Base-by-base conservation (phyloP, 2,888 invertebrate species). In the Clistopyga incitator region DNA sequence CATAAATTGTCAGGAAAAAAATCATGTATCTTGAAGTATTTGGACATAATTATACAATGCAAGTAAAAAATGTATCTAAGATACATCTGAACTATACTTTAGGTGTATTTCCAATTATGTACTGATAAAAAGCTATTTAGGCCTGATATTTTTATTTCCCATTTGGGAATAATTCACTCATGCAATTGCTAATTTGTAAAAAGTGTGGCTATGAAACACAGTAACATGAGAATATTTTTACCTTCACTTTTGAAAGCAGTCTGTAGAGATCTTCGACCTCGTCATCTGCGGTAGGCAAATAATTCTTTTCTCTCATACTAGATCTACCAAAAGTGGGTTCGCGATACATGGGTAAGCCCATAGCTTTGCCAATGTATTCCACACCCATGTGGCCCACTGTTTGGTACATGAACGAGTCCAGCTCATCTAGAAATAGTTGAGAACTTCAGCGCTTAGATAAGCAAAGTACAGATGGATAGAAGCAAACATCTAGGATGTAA, bases 361-460 rank as follows among this genome's bases (percentile, higher is more conserved):
- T 97, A 1, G 99, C 99, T 93, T 98, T 97, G 34, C 98, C 98
- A 93, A 99, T 97, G 87, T 97, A 94, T 86, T 97, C 96, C 86
- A 99, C 97, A 20, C 98, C 98, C 94, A 99, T 98, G 93, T 98
- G 98, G 0, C 99, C 99, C 77, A 99, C 99, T 71, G 99, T 99
- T 95, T 99, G 99, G 93, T 99, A 99, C 99, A 99, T 99, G 92
- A 98, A 99, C 92, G 98, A 98, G 93, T 99, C 99, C 90, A 98
- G 93, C 93, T 99, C 99, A 95, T 97, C 97, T 96, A 93, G 54
- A 93, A 93, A 87, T 71, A 83, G 85, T 68, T 65, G 20, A 18
- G 4, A 20, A 20, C 64, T 42, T 56, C 10, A 56, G 3, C 10
- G 1, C 56, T 25, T 23, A 65, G 61, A 61, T 52, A 77, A 50